phyloP scores from a whole-genome alignment of 2,797 vertebrate species.

The Sarcophilus harrisii region DNA sequence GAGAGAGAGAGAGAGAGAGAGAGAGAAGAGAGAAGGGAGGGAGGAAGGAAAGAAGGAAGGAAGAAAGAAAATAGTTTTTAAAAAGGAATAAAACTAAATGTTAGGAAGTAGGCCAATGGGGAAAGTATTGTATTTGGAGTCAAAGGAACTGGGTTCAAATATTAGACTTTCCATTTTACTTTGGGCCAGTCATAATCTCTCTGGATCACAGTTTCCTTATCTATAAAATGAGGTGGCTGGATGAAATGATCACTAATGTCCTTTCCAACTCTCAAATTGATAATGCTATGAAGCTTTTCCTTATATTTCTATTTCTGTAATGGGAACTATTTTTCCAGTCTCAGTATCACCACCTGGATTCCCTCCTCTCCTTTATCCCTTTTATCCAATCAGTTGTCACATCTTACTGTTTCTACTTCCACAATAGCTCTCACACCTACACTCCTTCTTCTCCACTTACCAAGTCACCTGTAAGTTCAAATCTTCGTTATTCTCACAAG shows the following conservation, averaged over 20 bases:
- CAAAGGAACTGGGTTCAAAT: not conserved
- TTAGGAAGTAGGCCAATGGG: not conserved
- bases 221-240: not conserved
- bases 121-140: not conserved
- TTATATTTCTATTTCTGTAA: not conserved
- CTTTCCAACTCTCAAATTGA: not conserved
- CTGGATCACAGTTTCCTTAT: not conserved
- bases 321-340: not conserved
- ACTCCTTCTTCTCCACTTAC: not conserved
- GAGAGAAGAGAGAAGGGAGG: too few relatives aligned
- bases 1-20: too few relatives aligned
- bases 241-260: not conserved
- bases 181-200: not conserved
- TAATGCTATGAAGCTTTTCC: not conserved
- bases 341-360: not conserved
- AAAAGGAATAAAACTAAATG: not conserved
- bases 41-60: too few relatives aligned
- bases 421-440: not conserved
- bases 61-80: too few relatives aligned
- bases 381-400: too few relatives aligned
- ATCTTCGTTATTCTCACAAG: not conserved
- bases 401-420: not conserved
- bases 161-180: not conserved
- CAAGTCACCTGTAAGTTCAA: not conserved
- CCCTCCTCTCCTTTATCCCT: not conserved